Base-by-base conservation (phyloP, 2,888 invertebrate genomes). In the Andrena praecox region DNA sequence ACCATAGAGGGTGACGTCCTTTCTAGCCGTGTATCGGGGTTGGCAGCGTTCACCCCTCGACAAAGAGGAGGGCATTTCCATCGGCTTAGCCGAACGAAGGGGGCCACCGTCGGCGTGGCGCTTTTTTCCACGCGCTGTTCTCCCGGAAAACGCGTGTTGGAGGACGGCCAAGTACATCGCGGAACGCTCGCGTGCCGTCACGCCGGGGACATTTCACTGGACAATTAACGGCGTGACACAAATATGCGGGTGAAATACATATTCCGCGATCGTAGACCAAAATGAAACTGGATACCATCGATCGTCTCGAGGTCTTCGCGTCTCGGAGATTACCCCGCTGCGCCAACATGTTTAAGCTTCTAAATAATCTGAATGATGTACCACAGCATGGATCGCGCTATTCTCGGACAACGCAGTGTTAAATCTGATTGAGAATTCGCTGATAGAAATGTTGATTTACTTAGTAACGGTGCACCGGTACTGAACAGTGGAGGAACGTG, bases 121-220 rank as follows among this genome's bases (percentile, higher is more conserved):
- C 71, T 84, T 82, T 83, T 16, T 78, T 78, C 42, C 67, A 12
- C 48, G 60, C 42, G 12, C 24, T 72, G 64, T 81, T 83, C 80
- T 80, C 74, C 77, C 74, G 79, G 74, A 71, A 84, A 74, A 84
- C 84, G 79, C 80, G 80, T 63, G 67, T 64, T 84, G 84, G 84
- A 84, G 64, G 71, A 75, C 63, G 50, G 80, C 84, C 84, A 85
- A 83, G 52, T 80, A 42, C 42, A 70, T 84, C 84, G 73, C 76
- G 24, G 67, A 70, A 77, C 64, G 68, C 50, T 48, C n/a, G 31
- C n/a, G 42, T 2, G 12, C n/a, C 29, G 72, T 27, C 42, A 54
- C 33, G 54, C 16, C 24, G 29, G 48, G 54, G 48, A 69, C 62
- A 56, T 81, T 79, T 52, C 50, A 80, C 48, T 56, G 80, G 29